A percentile compares a stretch with the other conserved stretches of the same genome.
These are phyloP conservation scores for Mythimna albipuncta DNA, from an alignment of 2,888 invertebrate genomes.

Conservation along the genomic window DNA sequence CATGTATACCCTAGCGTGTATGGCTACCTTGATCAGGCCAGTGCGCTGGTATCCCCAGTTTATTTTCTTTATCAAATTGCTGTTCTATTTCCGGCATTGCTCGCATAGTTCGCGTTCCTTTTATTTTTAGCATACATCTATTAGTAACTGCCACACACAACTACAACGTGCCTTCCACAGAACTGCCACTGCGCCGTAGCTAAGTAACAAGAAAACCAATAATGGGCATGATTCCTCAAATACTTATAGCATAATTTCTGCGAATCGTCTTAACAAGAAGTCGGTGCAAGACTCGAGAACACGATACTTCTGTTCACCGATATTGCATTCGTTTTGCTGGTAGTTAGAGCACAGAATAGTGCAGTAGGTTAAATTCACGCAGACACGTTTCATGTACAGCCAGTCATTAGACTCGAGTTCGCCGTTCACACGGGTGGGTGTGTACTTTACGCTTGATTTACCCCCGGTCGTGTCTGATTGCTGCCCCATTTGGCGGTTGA, in stretches of 20 bases:
- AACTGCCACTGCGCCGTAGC: constrained; percentile 10
- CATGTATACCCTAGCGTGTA: no score
- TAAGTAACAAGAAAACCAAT: constrained; percentile 26
- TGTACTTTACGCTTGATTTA: no score
- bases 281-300: constrained; percentile 1
- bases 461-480: no score
- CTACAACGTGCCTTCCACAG: not conserved
- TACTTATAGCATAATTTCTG: constrained; percentile 17
- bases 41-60: not conserved
- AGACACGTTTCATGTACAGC: not conserved
- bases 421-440: no score
- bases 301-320: constrained; percentile 34
- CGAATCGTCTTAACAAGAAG: constrained; percentile 22
- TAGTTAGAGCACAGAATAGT: not conserved
- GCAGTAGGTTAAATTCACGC: not conserved
- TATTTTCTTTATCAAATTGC: not conserved
- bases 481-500: no score
- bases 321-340: constrained; percentile 45
- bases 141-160: no score
- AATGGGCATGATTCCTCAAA: constrained; percentile 27
- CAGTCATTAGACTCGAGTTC: no score
- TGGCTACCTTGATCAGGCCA: not conserved
- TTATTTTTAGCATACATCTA: constrained; percentile 7
- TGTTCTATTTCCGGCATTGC: constrained; percentile 3
- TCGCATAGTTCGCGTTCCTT: constrained; percentile 2